Evolutionary conservation across 2,113 vertebrate genomes (phyloP).

Genomic region (Cavia aperea): DNA sequence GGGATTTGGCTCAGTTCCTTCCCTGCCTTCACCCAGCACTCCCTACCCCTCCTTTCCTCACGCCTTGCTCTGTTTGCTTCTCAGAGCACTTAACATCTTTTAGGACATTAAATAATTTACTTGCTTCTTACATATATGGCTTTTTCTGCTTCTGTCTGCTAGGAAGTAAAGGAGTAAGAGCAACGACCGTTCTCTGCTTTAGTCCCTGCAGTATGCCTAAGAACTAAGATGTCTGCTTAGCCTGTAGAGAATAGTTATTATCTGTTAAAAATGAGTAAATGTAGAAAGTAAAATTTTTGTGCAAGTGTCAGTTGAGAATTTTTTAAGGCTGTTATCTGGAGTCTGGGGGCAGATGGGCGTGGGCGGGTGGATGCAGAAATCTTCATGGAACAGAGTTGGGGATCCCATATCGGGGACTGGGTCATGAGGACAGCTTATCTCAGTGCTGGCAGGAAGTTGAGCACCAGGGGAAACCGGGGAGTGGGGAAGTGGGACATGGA

Average conservation of each 20-base stretch:
- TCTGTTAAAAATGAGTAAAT: background rate
- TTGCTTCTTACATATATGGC: background rate
- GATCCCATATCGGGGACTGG: background rate
- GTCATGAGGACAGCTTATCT: background rate
- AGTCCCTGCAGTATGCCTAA: background rate
- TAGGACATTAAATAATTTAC: background rate
- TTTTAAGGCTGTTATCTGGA: background rate
- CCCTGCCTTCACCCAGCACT: background rate
- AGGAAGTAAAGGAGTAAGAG: background rate
- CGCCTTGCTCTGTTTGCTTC: background rate
- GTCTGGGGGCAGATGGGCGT: background rate
- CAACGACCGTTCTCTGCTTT: background rate
- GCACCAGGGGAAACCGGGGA: background rate
- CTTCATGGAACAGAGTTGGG: background rate
- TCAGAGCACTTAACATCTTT: constrained; percentile 2
- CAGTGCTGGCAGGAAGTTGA: background rate
- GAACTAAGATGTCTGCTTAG: background rate
- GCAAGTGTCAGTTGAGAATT: background rate
- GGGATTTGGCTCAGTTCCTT: background rate
- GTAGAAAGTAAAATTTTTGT: background rate
- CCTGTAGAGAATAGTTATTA: background rate
- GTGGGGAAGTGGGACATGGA: no score
- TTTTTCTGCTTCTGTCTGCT: background rate
- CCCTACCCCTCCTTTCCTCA: background rate
- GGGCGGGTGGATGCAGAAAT: background rate